phyloP scores from a whole-genome alignment of 2,797 vertebrate species.

The Nannoperca obscura region DNA sequence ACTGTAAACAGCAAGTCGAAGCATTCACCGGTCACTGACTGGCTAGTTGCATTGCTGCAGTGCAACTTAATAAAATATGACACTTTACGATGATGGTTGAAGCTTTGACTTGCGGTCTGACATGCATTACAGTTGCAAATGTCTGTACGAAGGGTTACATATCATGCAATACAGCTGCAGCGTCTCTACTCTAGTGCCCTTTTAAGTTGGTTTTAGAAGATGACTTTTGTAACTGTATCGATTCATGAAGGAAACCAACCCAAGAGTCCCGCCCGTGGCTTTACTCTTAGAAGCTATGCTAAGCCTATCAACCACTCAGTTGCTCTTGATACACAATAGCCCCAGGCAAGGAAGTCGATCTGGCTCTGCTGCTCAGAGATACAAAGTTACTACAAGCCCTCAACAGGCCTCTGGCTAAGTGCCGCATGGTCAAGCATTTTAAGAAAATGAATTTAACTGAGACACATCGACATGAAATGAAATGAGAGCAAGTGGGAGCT shows the following conservation, averaged over 20 bases:
- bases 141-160: background rate
- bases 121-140: constrained; percentile 11
- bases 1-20: background rate
- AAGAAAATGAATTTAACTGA: constrained; percentile 52
- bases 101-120: constrained; percentile 8
- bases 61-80: constrained; percentile 7
- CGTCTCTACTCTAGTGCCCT: constrained; percentile 5
- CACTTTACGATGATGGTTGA: constrained; percentile 6
- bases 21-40: background rate
- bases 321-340: constrained; percentile 62
- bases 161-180: constrained; percentile 17
- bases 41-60: constrained; percentile 7
- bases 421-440: constrained; percentile 62
- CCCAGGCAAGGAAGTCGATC: constrained; percentile 58
- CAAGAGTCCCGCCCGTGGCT: constrained; percentile 43
- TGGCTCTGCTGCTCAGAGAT: constrained; percentile 62
- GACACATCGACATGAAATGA: constrained; percentile 41
- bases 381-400: constrained; percentile 57
- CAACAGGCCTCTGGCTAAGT: constrained; percentile 49
- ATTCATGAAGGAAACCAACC: constrained; percentile 45
- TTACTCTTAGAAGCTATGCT: constrained; percentile 59
- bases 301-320: constrained; percentile 72
- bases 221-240: constrained; percentile 37
- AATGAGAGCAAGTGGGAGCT: constrained; percentile 33
- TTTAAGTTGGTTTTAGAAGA: constrained; percentile 36